Conservation (phyloP, 1,140 invertebrate species). For the Calephelis nemesis region DNA sequence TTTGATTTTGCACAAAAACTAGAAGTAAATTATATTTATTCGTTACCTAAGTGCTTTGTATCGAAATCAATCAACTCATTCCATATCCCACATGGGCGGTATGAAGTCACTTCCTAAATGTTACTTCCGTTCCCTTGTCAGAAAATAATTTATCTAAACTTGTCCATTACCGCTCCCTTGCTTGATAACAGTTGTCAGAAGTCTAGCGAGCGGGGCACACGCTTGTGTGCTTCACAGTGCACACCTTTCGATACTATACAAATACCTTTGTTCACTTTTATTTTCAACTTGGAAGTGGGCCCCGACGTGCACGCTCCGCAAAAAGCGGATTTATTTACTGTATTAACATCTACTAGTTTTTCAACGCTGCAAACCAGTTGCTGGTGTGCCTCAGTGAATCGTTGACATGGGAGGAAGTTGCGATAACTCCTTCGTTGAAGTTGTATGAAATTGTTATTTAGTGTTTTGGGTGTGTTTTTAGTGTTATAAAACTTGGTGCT, state of each 20-base stretch:
- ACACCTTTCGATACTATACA: background rate
- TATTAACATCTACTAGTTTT: constrained; percentile 36
- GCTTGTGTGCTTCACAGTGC: constrained; percentile 29
- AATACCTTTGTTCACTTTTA: constrained; percentile 10
- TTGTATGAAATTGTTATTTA: constrained; percentile 35
- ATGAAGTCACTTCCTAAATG: constrained; percentile 2
- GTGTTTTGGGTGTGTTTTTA: constrained; percentile 29
- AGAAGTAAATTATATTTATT: too few relatives aligned
- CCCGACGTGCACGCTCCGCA: constrained; percentile 20
- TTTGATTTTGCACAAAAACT: too few relatives aligned
- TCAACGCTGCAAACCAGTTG: constrained; percentile 32
- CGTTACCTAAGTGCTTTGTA: background rate
- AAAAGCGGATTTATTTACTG: constrained; percentile 26
- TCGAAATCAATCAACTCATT: background rate
- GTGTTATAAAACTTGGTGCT: too few relatives aligned
- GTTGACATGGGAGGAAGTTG: constrained; percentile 51
- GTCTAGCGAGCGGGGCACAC: constrained; percentile 39
- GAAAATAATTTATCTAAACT: constrained; percentile 66
- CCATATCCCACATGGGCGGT: background rate
- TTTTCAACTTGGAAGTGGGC: constrained; percentile 14
- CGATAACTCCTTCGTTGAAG: constrained; percentile 41
- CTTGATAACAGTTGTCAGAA: constrained; percentile 59
- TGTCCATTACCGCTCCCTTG: constrained; percentile 65
- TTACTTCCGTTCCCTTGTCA: constrained; percentile 62
- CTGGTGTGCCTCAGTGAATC: constrained; percentile 37